phyloP scores from a whole-genome alignment of 2,797 vertebrate species.

The Fratercula arctica region DNA sequence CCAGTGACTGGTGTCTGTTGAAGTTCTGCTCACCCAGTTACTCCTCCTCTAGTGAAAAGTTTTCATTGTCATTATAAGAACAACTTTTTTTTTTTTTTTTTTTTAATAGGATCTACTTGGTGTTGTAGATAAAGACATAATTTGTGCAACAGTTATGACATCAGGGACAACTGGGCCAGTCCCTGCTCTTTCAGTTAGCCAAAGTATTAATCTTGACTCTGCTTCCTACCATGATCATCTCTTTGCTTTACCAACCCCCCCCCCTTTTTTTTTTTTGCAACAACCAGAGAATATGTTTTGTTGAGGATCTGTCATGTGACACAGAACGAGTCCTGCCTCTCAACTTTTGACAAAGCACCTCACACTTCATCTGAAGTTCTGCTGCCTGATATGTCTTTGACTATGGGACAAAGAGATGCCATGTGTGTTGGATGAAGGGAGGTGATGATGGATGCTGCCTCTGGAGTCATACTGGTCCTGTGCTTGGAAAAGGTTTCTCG shows the following conservation, averaged over 20 bases:
- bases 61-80: background rate
- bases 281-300: background rate
- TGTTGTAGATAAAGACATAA: background rate
- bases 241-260: background rate
- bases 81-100: background rate
- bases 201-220: background rate
- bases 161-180: too few relatives aligned
- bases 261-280: background rate
- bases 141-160: background rate
- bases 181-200: background rate
- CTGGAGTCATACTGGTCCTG: background rate
- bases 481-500: background rate
- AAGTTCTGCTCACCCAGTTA: background rate
- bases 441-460: background rate
- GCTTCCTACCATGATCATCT: background rate
- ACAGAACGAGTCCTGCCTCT: background rate
- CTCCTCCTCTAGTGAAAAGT: background rate
- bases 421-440: background rate
- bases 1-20: background rate
- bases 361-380: background rate
- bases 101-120: background rate
- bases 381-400: background rate
- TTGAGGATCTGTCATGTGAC: background rate
- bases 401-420: background rate
- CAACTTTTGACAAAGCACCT: background rate